Conservation (phyloP, 2,888 invertebrate species). For the Poecilus cupreus region DNA sequence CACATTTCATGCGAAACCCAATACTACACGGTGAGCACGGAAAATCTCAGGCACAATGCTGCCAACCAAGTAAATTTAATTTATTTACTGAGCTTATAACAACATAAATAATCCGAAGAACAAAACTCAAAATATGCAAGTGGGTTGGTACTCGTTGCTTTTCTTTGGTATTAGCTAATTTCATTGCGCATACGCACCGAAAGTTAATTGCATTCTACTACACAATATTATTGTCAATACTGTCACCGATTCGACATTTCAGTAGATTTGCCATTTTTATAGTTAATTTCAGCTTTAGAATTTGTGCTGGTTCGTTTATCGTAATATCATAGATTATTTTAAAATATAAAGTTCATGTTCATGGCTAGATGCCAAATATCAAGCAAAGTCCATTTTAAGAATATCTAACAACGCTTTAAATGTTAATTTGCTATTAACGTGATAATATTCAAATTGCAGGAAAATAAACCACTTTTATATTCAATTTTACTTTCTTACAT, state of each 20-base stretch:
- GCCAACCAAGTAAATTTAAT: slow-evolving; percentile 8
- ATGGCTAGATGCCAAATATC: slow-evolving; percentile 26
- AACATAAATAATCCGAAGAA: slow-evolving; percentile 18
- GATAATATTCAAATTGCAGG: slow-evolving; percentile 14
- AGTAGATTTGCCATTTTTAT: too few species aligned
- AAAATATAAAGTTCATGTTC: slow-evolving; percentile 18
- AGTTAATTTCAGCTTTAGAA: too few species aligned
- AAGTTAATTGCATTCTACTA: not conserved
- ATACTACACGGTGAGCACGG: not conserved
- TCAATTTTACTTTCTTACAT: slow-evolving; percentile 34
- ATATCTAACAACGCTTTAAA: slow-evolving; percentile 16
- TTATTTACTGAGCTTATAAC: slow-evolving; percentile 7
- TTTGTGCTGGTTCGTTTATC: not conserved
- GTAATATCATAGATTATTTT: slow-evolving; percentile 19
- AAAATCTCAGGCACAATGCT: slow-evolving; percentile 20
- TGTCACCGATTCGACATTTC: not conserved
- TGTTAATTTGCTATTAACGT: slow-evolving; percentile 21
- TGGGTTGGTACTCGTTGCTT: too few species aligned
- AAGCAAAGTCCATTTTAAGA: slow-evolving; percentile 22
- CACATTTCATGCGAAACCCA: not conserved
- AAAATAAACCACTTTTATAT: slow-evolving; percentile 15
- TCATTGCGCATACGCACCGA: not conserved
- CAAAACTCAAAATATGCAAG: not conserved
- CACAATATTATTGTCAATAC: not conserved
- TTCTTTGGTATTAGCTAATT: not conserved